These are phyloP conservation scores for Castor canadensis DNA, from an alignment of 2,113 vertebrate genomes.

Conservation along the genomic window DNA sequence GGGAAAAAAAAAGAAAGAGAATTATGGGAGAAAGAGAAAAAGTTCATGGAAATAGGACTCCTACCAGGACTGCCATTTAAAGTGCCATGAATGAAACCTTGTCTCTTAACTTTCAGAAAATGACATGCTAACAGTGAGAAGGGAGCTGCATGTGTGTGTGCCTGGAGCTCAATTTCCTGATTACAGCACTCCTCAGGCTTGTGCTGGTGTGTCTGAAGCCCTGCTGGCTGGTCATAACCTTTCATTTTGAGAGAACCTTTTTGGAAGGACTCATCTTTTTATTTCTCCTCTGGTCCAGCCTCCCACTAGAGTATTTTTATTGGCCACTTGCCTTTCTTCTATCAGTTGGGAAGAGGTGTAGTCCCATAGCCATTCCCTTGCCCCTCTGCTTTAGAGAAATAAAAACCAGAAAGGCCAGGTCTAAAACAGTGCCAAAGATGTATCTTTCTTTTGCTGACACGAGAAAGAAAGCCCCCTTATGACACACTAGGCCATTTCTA, in stretches of 20 bases:
- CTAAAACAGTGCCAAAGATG: conserved; percentile 47
- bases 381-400: conserved; percentile 53
- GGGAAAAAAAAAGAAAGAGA: conserved; percentile 3
- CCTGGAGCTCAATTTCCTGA: conserved; percentile 54
- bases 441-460: conserved; percentile 52
- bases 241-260: conserved; percentile 70
- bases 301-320: conserved; percentile 70
- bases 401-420: conserved; percentile 60
- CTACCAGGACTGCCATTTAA: conserved; percentile 1
- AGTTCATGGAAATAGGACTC: conserved; percentile 26
- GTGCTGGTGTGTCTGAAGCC: conserved; percentile 54
- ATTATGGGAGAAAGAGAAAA: conserved; percentile 41
- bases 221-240: conserved; percentile 60
- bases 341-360: conserved; percentile 51
- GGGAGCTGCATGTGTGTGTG: background rate
- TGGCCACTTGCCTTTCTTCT: conserved; percentile 65
- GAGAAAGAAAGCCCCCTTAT: conserved; percentile 18
- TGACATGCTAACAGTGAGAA: background rate
- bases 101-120: conserved; percentile 60
- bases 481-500: background rate
- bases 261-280: conserved; percentile 59
- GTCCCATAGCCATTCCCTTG: background rate
- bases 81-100: conserved; percentile 49
- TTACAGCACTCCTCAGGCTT: conserved; percentile 60
- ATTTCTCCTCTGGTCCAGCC: conserved; percentile 50